Evolutionary conservation across 1,140 invertebrate species (phyloP), one percentile per base, ranked within the genome.

Genomic region (Drusus annulatus): DNA sequence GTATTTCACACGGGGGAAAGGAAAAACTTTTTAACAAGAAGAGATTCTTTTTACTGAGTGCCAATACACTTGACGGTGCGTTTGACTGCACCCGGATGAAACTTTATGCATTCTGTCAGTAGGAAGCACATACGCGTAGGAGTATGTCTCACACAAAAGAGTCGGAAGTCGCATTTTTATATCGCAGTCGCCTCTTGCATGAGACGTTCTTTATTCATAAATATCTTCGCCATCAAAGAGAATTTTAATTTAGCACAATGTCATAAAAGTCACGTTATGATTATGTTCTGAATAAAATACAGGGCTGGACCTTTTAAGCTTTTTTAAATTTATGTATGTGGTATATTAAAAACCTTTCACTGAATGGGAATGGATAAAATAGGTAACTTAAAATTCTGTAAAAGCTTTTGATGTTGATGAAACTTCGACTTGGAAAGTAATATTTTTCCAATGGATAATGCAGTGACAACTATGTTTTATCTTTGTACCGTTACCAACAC

Each of bases 81-180:
- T 63, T 25, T 63, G 60, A 28, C 60, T 21, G 21, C 19, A 16
- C 60, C 60, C 1, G 60, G 15, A 63, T 63, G 23, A 63, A 63
- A 63, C 60, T 63, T 58, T 63, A 63, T 63, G 60, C 60, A 7
- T 25, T 63, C 13, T 63, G 60, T 25, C 60, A 63, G 25, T 58
- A 28, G 15, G 60, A 63, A 28, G 60, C 25, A 63, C 60, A n/a
- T 54, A 54, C 13, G 23, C 54, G 54, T 63, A 25, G 60, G 60
- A 63, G 60, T 63, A 7, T 63, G 60, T 23, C 25, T 28, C 60
- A 21, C 25, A 63, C 60, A 63, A 63, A 63, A 63, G 60, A 63
- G 19, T 63, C 60, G 60, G 60, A 63, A 63, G 60, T 63, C 60
- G 60, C 60, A 63, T 63, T 63, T 63, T 63, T 63, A 63, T 63